Evolutionary conservation across 2,113 vertebrate species (phyloP), one percentile per base, ranked within the genome.

Genomic region (Corvus cornix): DNA sequence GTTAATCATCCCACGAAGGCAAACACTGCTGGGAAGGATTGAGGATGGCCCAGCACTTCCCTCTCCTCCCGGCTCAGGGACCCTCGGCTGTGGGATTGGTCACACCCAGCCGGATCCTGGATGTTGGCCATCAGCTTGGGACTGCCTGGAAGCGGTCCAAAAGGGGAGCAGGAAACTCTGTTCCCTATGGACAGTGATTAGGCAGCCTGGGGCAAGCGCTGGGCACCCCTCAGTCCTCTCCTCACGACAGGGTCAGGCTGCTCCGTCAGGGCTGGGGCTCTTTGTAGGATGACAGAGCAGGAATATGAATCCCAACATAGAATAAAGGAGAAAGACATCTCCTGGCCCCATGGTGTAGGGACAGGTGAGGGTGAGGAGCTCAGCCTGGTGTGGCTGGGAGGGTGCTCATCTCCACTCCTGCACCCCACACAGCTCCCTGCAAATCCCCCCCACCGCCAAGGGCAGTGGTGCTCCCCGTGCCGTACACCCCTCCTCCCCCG

Each of bases 1-100:
- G 96, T 96, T 94, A 96, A 96, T 96, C 76, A 96, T 96, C 79
- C 41, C 26, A 51, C 2, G 1, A 97, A 89, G 76, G 51, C 90
- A 97, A 97, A 97, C 91, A 95, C 33, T 31, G 46, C 56, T 33
- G 70, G 56, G 64, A 73, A 62, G 55, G 64, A 52, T 1, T 53
- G 39, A 62, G 33, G 48, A 69, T 28, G 55, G 63, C 8, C 62
- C 86, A 4, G 7, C 1, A 3, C 31, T 72, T 63, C 70, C 60
- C 2, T 1, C 2, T 2, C n/a, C 37, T 51, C 23, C 4, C 0
- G 12, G 63, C 35, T 30, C 5, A 0, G 9, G 20, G 37, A 35
- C 48, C 13, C 69, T 84, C 0, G 0, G 16, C 37, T 19, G 2
- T 9, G 43, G 52, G 39, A 13, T 53, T 68, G 39, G 31, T 49